Evolutionary conservation across 2,888 invertebrate genomes (phyloP).

Genomic region (Microctonus hyperodae): DNA sequence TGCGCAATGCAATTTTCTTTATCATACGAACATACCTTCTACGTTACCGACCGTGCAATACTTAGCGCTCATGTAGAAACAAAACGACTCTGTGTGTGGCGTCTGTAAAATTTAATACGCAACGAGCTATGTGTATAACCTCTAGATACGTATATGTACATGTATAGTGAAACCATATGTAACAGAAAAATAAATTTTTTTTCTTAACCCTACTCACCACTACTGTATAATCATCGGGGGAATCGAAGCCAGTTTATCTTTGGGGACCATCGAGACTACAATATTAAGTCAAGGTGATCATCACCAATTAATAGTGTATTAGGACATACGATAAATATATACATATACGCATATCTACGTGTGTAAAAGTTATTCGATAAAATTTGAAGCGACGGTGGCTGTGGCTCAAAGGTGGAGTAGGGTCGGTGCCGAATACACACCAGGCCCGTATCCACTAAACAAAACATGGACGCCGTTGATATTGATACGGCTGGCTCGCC

Average conservation of each 20-base stretch:
- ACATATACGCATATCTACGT: not conserved
- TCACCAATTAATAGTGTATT: not conserved
- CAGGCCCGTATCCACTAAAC: slow-evolving; percentile 45
- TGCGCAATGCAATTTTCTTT: no score
- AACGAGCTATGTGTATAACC: not conserved
- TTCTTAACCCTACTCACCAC: not conserved
- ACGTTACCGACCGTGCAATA: no score
- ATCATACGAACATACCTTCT: no score
- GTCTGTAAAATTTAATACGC: no score
- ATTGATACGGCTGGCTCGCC: slow-evolving; percentile 54
- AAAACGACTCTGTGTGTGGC: no score
- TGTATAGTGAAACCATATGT: slow-evolving; percentile 16
- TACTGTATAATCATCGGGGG: slow-evolving; percentile 1
- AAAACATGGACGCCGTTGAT: slow-evolving; percentile 61
- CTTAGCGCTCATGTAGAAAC: no score
- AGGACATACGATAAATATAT: not conserved
- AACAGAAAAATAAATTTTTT: slow-evolving; percentile 8
- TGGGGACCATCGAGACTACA: not conserved
- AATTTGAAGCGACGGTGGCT: slow-evolving; percentile 5
- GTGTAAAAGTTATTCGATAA: not conserved
- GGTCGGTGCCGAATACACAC: slow-evolving; percentile 17
- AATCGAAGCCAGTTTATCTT: not conserved
- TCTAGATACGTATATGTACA: slow-evolving; percentile 18
- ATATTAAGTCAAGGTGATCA: not conserved
- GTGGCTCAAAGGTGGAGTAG: slow-evolving; percentile 15